Percentiles rank a stretch among this genome's conserved stretches.
phyloP scores from a whole-genome alignment of 2,888 invertebrate genomes.

The Drosophila monieri region DNA sequence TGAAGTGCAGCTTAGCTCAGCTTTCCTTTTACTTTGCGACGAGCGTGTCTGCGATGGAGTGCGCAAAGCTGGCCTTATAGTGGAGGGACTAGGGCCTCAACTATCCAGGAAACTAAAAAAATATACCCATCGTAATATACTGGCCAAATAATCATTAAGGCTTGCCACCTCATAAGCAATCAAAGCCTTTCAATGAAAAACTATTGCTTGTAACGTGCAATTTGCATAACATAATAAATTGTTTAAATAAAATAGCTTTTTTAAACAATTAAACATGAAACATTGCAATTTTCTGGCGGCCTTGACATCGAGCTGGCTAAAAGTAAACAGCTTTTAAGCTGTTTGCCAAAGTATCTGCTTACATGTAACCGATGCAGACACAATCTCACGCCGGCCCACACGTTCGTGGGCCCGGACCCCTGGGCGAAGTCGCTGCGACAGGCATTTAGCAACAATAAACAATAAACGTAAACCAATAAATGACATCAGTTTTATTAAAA shows the following conservation, averaged over 20 bases:
- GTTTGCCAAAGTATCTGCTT: slow-evolving; percentile 30
- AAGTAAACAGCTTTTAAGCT: slow-evolving; percentile 8
- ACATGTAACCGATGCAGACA: slow-evolving; percentile 9
- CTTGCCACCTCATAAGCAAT: background rate
- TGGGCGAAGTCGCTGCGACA: slow-evolving; percentile 28
- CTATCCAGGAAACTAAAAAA: background rate
- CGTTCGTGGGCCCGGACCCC: slow-evolving; percentile 10
- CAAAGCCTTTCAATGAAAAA: background rate
- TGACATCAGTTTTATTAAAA: slow-evolving; percentile 60
- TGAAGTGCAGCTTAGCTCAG: slow-evolving; percentile 20
- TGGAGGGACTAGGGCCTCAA: background rate
- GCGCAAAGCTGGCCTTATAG: slow-evolving; percentile 16
- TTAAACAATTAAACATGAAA: background rate
- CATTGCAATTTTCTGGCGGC: slow-evolving; percentile 20
- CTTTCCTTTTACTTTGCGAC: slow-evolving; percentile 39
- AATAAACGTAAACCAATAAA: slow-evolving; percentile 66
- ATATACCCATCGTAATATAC: background rate
- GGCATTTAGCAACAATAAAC: slow-evolving; percentile 54
- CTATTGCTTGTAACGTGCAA: background rate
- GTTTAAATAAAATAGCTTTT: background rate
- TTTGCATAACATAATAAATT: slow-evolving; percentile 1
- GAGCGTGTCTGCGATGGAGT: slow-evolving; percentile 21
- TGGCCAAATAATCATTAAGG: background rate
- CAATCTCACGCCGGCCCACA: slow-evolving; percentile 25
- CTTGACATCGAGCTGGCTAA: slow-evolving; percentile 27